Evolutionary conservation across 2,888 invertebrate species (phyloP).

Genomic region (Anarsia innoxiella): DNA sequence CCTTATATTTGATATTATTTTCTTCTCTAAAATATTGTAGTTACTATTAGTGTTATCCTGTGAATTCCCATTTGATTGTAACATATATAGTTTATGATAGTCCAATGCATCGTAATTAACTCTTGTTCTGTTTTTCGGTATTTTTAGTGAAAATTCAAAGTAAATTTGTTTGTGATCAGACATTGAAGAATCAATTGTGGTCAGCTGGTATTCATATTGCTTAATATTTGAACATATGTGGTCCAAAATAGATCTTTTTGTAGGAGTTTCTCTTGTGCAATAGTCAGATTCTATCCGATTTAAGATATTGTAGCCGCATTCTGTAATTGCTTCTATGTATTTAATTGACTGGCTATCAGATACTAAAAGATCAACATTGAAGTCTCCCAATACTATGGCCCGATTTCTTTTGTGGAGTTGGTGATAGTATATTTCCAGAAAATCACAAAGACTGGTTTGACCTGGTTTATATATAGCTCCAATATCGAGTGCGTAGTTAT

Average conservation of each 20-base stretch:
- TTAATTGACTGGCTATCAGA: neutral
- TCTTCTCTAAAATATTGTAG: neutral
- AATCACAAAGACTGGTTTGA: constrained; percentile 13
- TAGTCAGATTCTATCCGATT: constrained; percentile 5
- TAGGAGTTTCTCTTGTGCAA: constrained; percentile 6
- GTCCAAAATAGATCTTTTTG: neutral
- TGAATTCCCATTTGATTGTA: neutral
- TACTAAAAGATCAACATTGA: constrained; percentile 15
- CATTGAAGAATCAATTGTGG: neutral
- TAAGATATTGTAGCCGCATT: constrained; percentile 10
- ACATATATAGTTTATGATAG: neutral
- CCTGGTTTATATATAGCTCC: constrained; percentile 14
- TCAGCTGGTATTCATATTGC: neutral
- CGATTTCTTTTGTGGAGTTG: constrained; percentile 15
- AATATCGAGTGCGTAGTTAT: constrained; percentile 8
- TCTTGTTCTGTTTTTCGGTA: neutral
- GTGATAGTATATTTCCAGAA: constrained; percentile 14
- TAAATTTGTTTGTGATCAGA: constrained; percentile 8
- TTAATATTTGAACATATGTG: neutral
- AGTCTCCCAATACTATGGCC: constrained; percentile 17
- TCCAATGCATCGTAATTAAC: neutral
- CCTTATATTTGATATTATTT: neutral
- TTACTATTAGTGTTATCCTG: neutral
- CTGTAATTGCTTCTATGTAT: constrained; percentile 12
- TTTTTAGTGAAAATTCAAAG: neutral